Percentiles rank a stretch among this genome's conserved stretches.
These are phyloP conservation scores for Chamaetylas fuelleborni DNA, from an alignment of 2,113 vertebrate species.

Conservation along the genomic window DNA sequence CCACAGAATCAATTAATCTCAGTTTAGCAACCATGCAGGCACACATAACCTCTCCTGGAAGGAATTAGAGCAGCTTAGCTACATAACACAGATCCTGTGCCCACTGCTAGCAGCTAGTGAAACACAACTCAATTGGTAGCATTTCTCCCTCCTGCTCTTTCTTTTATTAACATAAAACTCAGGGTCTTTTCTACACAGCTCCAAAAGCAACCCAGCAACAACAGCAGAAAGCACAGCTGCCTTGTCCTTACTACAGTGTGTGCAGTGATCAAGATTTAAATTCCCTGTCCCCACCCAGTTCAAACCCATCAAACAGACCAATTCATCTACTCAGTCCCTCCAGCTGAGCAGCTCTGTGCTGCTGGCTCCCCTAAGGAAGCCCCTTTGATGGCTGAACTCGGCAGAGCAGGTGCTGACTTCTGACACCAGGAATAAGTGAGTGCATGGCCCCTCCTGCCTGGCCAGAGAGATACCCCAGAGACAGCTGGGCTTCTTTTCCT, in stretches of 20 bases:
- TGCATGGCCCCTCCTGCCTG: neutral
- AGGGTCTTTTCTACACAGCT: neutral
- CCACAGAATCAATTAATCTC: constrained; percentile 16
- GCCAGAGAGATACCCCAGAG: neutral
- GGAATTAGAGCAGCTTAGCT: neutral
- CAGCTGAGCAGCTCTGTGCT: neutral
- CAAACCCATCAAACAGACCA: neutral
- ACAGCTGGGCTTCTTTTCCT: neutral
- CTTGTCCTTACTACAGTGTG: neutral
- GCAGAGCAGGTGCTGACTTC: neutral
- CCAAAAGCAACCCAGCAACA: constrained; percentile 15
- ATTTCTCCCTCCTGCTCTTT: neutral
- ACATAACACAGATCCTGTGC: neutral
- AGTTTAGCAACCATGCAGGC: neutral
- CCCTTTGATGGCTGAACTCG: neutral
- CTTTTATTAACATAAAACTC: neutral
- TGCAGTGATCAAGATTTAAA: neutral
- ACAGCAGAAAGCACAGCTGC: neutral
- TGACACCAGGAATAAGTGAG: neutral
- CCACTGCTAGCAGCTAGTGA: constrained; percentile 26
- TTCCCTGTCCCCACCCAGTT: neutral
- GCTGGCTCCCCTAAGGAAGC: neutral
- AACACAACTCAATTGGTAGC: neutral
- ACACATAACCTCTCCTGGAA: neutral
- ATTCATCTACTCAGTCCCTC: neutral